phyloP scores from a whole-genome alignment of 2,113 vertebrate genomes.

The Stictonetta naevosa region DNA sequence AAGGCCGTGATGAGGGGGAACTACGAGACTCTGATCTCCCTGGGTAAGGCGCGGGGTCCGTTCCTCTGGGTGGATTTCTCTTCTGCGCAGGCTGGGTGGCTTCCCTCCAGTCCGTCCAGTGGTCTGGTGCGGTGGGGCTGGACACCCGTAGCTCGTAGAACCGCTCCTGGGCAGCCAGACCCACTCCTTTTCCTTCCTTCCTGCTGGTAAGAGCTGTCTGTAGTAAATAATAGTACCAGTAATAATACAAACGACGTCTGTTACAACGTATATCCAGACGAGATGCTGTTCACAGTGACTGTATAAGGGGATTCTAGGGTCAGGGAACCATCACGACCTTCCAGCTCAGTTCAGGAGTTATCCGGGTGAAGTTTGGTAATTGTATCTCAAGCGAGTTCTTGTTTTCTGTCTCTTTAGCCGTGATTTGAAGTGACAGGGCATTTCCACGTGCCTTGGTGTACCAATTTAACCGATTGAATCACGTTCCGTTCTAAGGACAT shows the following conservation, averaged over 20 bases:
- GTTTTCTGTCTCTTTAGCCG: neutral
- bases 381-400: too few species aligned
- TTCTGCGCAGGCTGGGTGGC: rapidly evolving
- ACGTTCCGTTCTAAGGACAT: rapidly evolving
- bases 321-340: neutral
- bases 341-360: neutral
- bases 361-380: neutral
- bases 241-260: rapidly evolving
- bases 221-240: rapidly evolving
- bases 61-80: rapidly evolving
- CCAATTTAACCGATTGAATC: too few species aligned
- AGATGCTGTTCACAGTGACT: neutral
- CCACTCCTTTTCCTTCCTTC: neutral
- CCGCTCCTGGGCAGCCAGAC: neutral
- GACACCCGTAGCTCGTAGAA: too few species aligned
- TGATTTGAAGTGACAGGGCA: rapidly evolving
- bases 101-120: rapidly evolving
- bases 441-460: rapidly evolving
- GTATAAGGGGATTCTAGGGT: rapidly evolving
- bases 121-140: rapidly evolving
- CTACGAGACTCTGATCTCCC: constrained; percentile 76
- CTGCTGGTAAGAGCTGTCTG: neutral
- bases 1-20: constrained; percentile 77
- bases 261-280: rapidly evolving
- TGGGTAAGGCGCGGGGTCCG: constrained; percentile 59